Evolutionary conservation across 2,888 invertebrate species (phyloP).

Genomic region (Macaria notata): DNA sequence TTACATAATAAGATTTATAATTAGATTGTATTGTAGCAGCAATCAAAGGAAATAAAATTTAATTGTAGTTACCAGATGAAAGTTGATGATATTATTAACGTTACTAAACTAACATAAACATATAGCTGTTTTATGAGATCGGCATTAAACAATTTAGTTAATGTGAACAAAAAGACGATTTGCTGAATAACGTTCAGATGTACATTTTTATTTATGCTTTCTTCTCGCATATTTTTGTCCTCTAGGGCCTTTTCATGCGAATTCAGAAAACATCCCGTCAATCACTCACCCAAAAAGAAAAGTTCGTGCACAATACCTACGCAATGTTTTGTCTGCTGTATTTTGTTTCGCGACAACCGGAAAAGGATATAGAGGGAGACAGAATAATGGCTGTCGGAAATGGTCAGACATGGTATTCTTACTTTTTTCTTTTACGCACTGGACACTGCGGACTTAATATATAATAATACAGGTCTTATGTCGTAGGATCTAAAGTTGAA

Average conservation of each 20-base stretch:
- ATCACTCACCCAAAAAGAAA: conserved; percentile 30
- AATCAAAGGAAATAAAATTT: too few relatives aligned
- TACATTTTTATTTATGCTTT: too few relatives aligned
- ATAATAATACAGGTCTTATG: conserved; percentile 35
- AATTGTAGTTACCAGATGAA: too few relatives aligned
- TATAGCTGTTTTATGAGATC: too few relatives aligned
- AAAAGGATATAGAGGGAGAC: conserved; percentile 82
- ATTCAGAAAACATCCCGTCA: conserved; percentile 29
- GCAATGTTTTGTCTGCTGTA: conserved; percentile 61
- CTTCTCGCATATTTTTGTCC: not conserved
- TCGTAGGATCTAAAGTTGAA: conserved; percentile 23
- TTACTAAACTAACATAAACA: too few relatives aligned
- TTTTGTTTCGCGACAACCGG: conserved; percentile 80
- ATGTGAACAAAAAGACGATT: too few relatives aligned
- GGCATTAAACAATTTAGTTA: too few relatives aligned
- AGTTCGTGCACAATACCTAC: conserved; percentile 28
- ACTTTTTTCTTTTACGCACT: conserved; percentile 70
- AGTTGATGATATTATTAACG: too few relatives aligned
- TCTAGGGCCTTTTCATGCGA: conserved; percentile 3
- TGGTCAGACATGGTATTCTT: conserved; percentile 80
- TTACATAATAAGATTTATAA: not conserved
- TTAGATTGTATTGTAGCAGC: not conserved
- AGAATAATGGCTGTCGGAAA: conserved; percentile 82
- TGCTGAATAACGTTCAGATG: too few relatives aligned
- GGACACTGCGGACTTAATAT: conserved; percentile 73